Conservation (phyloP, 1,140 invertebrate genomes). For the Penaeus japonicus region DNA sequence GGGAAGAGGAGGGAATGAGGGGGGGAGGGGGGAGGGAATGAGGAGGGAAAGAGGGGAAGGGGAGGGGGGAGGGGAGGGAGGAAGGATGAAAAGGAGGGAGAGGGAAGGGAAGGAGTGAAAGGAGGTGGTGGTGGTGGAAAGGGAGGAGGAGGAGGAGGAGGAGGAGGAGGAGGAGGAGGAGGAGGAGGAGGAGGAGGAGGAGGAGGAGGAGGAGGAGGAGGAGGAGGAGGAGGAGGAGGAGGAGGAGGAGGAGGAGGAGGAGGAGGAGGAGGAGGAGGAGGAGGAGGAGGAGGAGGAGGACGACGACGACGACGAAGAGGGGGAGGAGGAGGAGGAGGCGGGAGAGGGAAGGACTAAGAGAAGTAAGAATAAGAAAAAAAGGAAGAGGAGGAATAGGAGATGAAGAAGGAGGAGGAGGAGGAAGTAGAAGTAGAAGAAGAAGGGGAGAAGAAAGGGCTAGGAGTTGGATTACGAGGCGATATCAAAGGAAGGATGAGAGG, state of each 20-base stretch:
- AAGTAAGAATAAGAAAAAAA: neutral
- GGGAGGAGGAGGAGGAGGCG: neutral
- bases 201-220: neutral
- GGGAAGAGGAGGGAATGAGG: neutral
- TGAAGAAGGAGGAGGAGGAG: too few relatives aligned
- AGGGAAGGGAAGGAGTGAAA: neutral
- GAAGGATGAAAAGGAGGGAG: too few relatives aligned
- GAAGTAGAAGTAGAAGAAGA: too few relatives aligned
- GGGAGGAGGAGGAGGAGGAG: neutral
- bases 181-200: too few relatives aligned
- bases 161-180: neutral
- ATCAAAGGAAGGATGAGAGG: too few relatives aligned
- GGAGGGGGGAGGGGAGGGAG: too few relatives aligned
- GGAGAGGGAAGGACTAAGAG: neutral
- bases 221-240: neutral
- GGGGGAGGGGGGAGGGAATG: neutral
- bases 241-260: neutral
- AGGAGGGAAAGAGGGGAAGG: neutral
- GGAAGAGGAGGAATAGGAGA: too few relatives aligned
- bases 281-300: neutral
- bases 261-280: neutral
- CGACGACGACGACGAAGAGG: neutral
- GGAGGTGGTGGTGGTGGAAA: neutral
- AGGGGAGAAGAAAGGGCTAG: neutral
- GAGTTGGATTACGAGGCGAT: too few relatives aligned